Base-by-base conservation (phyloP, 2,888 invertebrate species). In the Venustoraphidia nigricollis region DNA sequence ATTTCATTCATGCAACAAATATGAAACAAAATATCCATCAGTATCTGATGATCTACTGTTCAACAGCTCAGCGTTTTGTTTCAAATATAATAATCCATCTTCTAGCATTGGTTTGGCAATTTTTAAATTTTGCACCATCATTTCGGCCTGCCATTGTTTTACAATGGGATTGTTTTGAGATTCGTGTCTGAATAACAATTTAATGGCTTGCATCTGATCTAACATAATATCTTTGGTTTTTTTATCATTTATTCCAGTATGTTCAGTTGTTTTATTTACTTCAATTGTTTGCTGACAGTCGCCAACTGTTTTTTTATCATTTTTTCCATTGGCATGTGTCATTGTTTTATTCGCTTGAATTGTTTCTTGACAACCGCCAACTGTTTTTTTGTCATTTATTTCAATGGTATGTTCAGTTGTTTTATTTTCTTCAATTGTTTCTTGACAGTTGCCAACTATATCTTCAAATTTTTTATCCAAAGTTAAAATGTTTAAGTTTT, bases 61-160 rank as follows among this genome's bases (percentile, higher is more conserved):
- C 50, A 79, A 71, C 55, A 71, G 69, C 51, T 67, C 56, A 9
- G 77, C 73, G 68, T 72, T 74, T 36, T 69, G 62, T 46, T 72
- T 62, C 52, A 80, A 67, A 66, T 77, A 72, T 39, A 70, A 68
- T 10, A 76, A 54, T 1, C 76, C 70, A 9, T 65, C 66, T 36
- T 60, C 57, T 56, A 77, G 73, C 77, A 79, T 79, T 36, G 65
- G 67, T 56, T 76, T 76, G 0, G 79, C 77, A 53, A 79, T 68
- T 51, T 73, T 71, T 1, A 76, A 64, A 2, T 63, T 64, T 17
- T 69, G 70, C 36, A 73, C 71, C n/a, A 63, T 66, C 0, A 70
- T 64, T 58, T 78, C 76, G 0, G 72, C 62, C 36, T 69, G 52
- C 79, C 78, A 78, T 2, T 64, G 55, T 46, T 70, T 67, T 2